phyloP scores from a whole-genome alignment of 2,113 vertebrate species.

The Aspiorhynchus laticeps region DNA sequence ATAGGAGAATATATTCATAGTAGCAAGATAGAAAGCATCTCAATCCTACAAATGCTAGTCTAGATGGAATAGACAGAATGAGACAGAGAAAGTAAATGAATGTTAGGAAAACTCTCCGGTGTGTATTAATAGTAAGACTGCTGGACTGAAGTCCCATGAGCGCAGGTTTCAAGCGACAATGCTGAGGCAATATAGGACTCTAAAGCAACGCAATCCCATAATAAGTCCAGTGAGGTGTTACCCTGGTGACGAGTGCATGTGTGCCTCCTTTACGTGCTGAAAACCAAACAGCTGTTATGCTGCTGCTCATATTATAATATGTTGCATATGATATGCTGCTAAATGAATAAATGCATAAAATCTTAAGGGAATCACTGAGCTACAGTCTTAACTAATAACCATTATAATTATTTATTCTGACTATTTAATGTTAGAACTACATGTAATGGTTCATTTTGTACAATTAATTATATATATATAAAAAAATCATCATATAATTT shows the following conservation, averaged over 20 bases:
- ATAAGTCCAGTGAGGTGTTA: not conserved
- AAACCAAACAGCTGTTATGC: not conserved
- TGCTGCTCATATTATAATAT: not conserved
- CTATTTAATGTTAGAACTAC: not conserved
- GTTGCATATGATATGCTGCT: not conserved
- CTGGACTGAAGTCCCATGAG: slow-evolving; percentile 13
- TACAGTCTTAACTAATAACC: not conserved
- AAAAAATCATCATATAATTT: not conserved
- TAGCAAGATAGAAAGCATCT: not conserved
- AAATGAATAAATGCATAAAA: not conserved
- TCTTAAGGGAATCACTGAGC: slow-evolving; percentile 1
- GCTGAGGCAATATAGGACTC: slow-evolving; percentile 21
- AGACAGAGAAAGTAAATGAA: slow-evolving; percentile 6
- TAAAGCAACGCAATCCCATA: slow-evolving; percentile 21
- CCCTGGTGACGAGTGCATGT: not conserved
- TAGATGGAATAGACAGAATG: not conserved
- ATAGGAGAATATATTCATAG: not conserved
- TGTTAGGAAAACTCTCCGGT: slow-evolving; percentile 21
- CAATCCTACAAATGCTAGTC: not conserved
- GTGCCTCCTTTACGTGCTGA: not conserved
- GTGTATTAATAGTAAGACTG: slow-evolving; percentile 30
- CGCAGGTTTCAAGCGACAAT: not conserved
- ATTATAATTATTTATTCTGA: not conserved
- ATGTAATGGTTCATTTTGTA: not conserved
- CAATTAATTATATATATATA: not conserved